These are phyloP conservation scores for Sus scrofa DNA, from an alignment of 2,113 vertebrate species.

Conservation along the genomic window DNA sequence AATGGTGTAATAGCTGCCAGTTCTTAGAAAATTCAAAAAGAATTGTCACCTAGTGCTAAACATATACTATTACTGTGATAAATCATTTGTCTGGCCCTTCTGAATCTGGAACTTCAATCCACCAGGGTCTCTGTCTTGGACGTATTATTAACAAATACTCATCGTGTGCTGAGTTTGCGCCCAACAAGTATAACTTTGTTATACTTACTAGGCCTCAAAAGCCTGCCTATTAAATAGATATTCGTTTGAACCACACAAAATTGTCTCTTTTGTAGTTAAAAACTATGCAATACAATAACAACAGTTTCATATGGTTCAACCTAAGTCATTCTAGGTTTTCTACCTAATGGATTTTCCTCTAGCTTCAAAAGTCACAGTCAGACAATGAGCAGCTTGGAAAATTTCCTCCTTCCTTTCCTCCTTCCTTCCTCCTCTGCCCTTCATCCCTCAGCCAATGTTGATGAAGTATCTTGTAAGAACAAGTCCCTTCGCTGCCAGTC, in stretches of 20 bases:
- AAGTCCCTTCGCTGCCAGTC: not conserved
- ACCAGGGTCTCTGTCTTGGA: rapidly evolving
- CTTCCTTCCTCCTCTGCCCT: not conserved
- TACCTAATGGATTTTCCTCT: not conserved
- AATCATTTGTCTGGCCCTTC: not conserved
- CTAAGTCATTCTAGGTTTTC: not conserved
- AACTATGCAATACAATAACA: not conserved
- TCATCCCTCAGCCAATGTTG: not conserved
- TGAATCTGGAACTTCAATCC: not conserved
- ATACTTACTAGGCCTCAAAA: not conserved
- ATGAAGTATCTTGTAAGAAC: not conserved
- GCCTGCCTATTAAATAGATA: not conserved
- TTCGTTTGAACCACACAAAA: not conserved
- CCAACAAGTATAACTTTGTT: not conserved
- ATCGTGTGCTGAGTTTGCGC: not conserved
- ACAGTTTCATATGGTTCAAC: not conserved
- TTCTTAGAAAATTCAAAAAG: constrained; percentile 77
- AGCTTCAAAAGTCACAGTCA: not conserved
- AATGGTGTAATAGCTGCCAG: not conserved
- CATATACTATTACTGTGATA: not conserved
- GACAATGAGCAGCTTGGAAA: not conserved
- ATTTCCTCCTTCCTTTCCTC: not conserved
- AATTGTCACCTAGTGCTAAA: constrained; percentile 85
- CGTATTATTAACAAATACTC: not conserved
- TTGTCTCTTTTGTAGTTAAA: not conserved